These are phyloP conservation scores for Luidia sarsii DNA, from an alignment of 53 echinoderm and acorn worm genomes.

Conservation along the genomic window DNA sequence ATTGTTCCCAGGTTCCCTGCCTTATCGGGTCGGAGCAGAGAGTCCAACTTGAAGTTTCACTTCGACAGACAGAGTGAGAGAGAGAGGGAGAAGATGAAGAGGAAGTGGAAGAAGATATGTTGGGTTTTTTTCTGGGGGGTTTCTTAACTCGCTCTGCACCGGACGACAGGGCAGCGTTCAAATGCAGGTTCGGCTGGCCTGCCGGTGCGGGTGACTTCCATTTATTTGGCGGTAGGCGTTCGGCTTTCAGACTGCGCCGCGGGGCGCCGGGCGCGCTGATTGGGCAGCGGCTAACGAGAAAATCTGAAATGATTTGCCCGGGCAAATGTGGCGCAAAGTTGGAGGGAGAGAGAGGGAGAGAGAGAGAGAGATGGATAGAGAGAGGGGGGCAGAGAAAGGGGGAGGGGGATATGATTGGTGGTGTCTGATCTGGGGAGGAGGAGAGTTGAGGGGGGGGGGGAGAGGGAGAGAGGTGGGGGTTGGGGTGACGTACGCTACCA, in stretches of 20 bases:
- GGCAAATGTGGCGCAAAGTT: slow-evolving; percentile 39
- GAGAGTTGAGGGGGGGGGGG: too few relatives aligned
- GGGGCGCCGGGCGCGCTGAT: slow-evolving; percentile 35
- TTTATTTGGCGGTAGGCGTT: slow-evolving; percentile 53
- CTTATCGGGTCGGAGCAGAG: too few relatives aligned
- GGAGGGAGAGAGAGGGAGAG: too few relatives aligned
- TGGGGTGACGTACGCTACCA: too few relatives aligned
- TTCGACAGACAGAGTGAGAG: neutral
- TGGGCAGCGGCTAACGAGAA: slow-evolving; percentile 44
- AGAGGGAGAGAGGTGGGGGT: too few relatives aligned
- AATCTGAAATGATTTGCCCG: slow-evolving; percentile 26
- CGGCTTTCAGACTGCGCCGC: slow-evolving; percentile 34
- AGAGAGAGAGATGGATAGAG: too few relatives aligned
- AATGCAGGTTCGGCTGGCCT: neutral
- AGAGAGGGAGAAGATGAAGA: neutral
- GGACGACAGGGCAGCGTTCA: neutral
- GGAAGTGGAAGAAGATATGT: neutral
- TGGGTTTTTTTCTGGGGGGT: neutral
- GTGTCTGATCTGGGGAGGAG: too few relatives aligned
- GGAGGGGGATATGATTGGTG: too few relatives aligned
- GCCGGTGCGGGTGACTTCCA: neutral
- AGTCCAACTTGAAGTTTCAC: neutral
- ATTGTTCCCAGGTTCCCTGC: slow-evolving; percentile 47
- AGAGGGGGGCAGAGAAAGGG: too few relatives aligned
- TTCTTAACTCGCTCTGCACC: neutral